Base-by-base conservation (phyloP, 2,113 vertebrate species). In the Hucho hucho region DNA sequence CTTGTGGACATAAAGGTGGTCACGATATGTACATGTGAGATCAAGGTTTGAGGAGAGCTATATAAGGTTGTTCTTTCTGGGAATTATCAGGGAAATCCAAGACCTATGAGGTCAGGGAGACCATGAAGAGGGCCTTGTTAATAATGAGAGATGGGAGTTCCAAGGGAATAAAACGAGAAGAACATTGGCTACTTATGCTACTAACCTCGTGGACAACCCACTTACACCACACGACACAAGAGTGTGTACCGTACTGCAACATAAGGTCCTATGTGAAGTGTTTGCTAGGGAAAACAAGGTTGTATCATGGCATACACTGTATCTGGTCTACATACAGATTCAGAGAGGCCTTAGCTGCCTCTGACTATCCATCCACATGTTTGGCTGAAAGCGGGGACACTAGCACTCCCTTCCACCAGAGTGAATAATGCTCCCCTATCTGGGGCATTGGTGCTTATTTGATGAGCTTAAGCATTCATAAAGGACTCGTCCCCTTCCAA, bases 391-490 rank as follows among this genome's bases (percentile, higher is more conserved):
- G 81, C 80, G 22, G 37, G 37, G 24, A 0, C 25, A 64, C 63
- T 67, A 18, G 24, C 1, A 81, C 56, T 59, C 37, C 32, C 73
- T 78, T 76, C 76, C 24, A 74, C 73, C 80, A 80, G 61, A 84
- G 64, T 83, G 16, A 18, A 80, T 18, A 74, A 79, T 78, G 70
- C 73, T 83, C 83, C 65, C 77, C 82, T 84, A 87, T 90, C 80
- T 87, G 79, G 88, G 86, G 53, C 87, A 86, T 74, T 61, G 79
- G 83, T 78, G 86, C 80, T 83, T 78, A 65, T 80, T 64, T 92
- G 88, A 92, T 92, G 85, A 93, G 85, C 81, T 85, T 74, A 85
- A 81, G 84, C 88, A 92, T 88, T 75, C 86, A 87, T 89, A 90
- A 90, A 90, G 88, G 86, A 82, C 83, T 69, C 24, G 86, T 82